Base-by-base conservation (phyloP, 2,797 vertebrate species). In the Knipowitschia caucasica region DNA sequence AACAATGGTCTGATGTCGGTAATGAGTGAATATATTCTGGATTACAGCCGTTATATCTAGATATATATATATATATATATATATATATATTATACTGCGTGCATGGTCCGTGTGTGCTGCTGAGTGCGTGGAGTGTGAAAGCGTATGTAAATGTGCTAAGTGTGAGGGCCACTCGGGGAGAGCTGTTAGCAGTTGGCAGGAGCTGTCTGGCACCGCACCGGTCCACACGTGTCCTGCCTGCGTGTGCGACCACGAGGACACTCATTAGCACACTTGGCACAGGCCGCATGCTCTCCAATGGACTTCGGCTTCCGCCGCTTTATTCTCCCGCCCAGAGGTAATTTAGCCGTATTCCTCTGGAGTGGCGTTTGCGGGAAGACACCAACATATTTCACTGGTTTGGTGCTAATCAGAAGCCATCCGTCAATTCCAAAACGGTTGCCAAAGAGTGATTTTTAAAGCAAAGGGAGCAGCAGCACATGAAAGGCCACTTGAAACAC, bases 231-330 rank as follows among this genome's bases (percentile, higher is more conserved):
- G 69, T 31, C 46, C 53, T 50, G 61, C 57, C 56, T 67, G 67
- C 45, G 57, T 54, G 67, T 7, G 43, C 71, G 75, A 82, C 80
- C 75, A 71, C 64, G 74, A 71, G 61, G 74, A 64, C 73, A 76
- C 69, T 85, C 78, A 81, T 81, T 79, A 78, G 77, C 85, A 78
- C 78, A 76, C 81, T 85, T 82, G 81, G 78, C 82, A 73, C 59
- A 46, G 45, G 53, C n/a, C 42, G 17, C 53, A 75, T n/a, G 73
- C 75, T 66, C 64, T 23, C 21, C 42, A 27, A n/a, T 15, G 5
- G 59, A 56, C 62, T 53, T 50, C 47, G 30, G 9, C 14, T 60
- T 50, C 55, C 26, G 36, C 49, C 26, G 36, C n/a, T 38, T 53
- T 40, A 9, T 42, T 42, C 18, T 39, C n/a, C 11, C 14, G 3